A percentile compares a stretch with the other conserved stretches of the same genome.
These are phyloP conservation scores for Mallateleia sp. DNA, from an alignment of 2,888 invertebrate genomes.

Conservation along the genomic window DNA sequence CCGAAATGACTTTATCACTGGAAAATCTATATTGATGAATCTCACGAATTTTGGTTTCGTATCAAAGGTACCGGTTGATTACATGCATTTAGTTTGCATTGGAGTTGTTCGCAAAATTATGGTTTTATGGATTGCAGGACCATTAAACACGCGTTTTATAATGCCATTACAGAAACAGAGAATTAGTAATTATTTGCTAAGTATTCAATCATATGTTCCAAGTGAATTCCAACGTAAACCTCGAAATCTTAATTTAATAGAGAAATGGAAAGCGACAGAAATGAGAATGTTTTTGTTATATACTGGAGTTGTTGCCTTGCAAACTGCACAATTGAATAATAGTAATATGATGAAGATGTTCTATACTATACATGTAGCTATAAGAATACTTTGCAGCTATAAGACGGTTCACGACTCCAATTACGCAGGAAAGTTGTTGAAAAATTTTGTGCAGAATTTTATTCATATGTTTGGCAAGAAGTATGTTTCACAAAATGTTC, in stretches of 20 bases:
- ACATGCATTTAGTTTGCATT: constrained; percentile 40
- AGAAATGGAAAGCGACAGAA: constrained; percentile 62
- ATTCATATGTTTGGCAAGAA: constrained; percentile 43
- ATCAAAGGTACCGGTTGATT: constrained; percentile 32
- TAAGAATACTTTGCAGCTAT: constrained; percentile 24
- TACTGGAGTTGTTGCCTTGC: constrained; percentile 37
- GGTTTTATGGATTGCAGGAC: neutral
- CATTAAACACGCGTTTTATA: neutral
- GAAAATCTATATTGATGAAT: constrained; percentile 36
- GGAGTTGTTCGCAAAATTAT: constrained; percentile 49
- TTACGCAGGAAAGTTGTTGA: constrained; percentile 42
- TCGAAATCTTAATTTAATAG: constrained; percentile 16
- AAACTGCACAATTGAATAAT: neutral
- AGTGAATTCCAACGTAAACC: constrained; percentile 51
- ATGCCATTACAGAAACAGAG: neutral
- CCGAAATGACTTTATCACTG: constrained; percentile 24
- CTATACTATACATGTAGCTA: constrained; percentile 35
- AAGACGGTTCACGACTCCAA: constrained; percentile 4
- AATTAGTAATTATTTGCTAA: constrained; percentile 18
- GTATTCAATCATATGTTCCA: constrained; percentile 31
- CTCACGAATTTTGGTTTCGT: constrained; percentile 49
- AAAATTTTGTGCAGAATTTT: constrained; percentile 25
- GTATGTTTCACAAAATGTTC: constrained; percentile 58
- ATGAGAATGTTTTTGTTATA: constrained; percentile 58
- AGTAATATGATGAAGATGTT: constrained; percentile 36